Base-by-base conservation (phyloP, 2,113 vertebrate species). In the Crypturellus undulatus region DNA sequence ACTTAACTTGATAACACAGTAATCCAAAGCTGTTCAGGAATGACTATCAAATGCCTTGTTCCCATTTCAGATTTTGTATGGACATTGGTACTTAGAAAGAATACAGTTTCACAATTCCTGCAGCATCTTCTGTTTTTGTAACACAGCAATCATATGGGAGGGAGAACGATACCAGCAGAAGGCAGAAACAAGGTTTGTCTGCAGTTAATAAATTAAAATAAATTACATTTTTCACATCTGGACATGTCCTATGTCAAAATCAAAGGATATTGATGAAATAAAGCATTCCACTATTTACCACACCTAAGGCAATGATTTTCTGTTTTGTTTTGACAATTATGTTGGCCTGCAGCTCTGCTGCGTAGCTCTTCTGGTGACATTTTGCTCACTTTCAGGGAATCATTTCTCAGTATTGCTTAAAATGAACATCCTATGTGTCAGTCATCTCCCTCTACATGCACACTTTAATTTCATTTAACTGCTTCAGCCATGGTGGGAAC, bases 271-370 rank as follows among this genome's bases (percentile, higher is more conserved):
- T 3, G 32, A 42, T 38, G 64, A 88, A 91, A 47, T 32, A 65
- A 90, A 79, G 40, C 3, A 43, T 65, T 76, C 7, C 4, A 60
- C 5, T 34, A 51, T 40, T 60, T 47, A 16, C 6, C 26, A 20
- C 9, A 45, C 3, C 3, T 64, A 64, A 52, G 70, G 28, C 38
- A 84, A 85, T 26, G 3, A 76, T 62, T 79, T 32, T 71, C 1
- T 3, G 7, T 1, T 0, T 2, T 49, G 83, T 72, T 54, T 4
- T 9, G 45, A 28, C 14, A 12, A 9, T 58, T 76, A 34, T 6
- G 19, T 2, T 40, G 45, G 20, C 16, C 9, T 40, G 6, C 2
- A 86, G 19, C 51, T 65, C 40, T 83, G 8, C 64, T 18, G 5
- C 10, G 16, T 56, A 60, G 5, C 3, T 79, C 51, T 90, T 76